Conservation (phyloP, 2,888 invertebrate species). For the Ephialtes manifestator region DNA sequence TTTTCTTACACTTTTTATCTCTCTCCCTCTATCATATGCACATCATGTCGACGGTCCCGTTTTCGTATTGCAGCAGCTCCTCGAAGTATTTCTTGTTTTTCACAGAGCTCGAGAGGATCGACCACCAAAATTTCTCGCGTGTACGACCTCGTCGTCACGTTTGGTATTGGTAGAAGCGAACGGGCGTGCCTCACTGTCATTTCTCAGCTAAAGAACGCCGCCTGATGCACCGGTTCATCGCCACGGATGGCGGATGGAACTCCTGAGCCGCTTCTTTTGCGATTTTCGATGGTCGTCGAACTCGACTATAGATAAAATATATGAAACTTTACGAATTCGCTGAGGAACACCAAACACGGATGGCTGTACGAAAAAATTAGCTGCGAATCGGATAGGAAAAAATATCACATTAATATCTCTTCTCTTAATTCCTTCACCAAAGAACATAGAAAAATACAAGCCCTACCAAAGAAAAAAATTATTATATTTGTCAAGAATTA, state of each 20-base stretch:
- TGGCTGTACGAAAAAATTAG: not conserved
- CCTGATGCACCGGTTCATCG: conserved; percentile 35
- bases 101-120: conserved; percentile 16
- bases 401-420: not conserved
- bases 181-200: conserved; percentile 44
- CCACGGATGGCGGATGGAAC: conserved; percentile 11
- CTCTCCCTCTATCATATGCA: not conserved
- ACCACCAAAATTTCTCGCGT: conserved; percentile 56
- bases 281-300: conserved; percentile 53
- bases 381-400: not conserved
- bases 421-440: not conserved
- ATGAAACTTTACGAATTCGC: not conserved
- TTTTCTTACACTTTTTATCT: not conserved
- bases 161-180: conserved; percentile 34
- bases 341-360: not conserved
- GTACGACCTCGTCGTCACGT: conserved; percentile 34
- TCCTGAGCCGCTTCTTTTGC: conserved; percentile 24
- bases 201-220: conserved; percentile 6
- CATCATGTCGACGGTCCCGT: conserved; percentile 35
- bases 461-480: no score
- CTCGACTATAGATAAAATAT: not conserved
- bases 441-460: not conserved
- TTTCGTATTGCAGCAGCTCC: conserved; percentile 17
- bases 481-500: no score
- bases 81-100: conserved; percentile 44